Conservation (phyloP, 2,888 invertebrate genomes). For the Caenorhabditis sp. region DNA sequence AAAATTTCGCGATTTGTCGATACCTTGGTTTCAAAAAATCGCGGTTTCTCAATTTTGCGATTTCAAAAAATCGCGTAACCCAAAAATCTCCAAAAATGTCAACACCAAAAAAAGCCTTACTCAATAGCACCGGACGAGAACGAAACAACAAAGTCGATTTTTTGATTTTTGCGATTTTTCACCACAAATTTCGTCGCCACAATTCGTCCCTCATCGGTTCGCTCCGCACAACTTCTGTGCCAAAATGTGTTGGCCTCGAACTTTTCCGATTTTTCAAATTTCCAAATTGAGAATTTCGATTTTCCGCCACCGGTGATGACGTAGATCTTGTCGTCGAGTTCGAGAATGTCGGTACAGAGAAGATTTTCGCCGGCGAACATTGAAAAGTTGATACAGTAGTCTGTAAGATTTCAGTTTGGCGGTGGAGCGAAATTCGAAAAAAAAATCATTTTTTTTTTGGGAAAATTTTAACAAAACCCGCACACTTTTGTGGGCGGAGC, state of each 20-base stretch:
- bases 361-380: slow-evolving; percentile 8
- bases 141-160: not conserved
- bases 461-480: no score
- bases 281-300: slow-evolving; percentile 1
- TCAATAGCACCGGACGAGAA: not conserved
- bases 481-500: no score
- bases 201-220: slow-evolving; percentile 1
- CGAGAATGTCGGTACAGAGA: slow-evolving; percentile 2
- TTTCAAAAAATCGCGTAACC: not conserved
- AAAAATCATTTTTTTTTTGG: no score
- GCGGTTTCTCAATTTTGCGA: no score
- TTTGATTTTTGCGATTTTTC: not conserved
- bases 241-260: not conserved
- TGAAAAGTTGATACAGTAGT: not conserved
- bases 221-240: not conserved
- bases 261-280: not conserved
- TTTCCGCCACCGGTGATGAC: slow-evolving; percentile 2
- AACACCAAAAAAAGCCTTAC: not conserved
- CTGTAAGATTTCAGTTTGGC: no score
- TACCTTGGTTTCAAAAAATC: no score
- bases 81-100: not conserved
- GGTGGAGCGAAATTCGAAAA: no score
- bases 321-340: not conserved
- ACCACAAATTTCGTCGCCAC: not conserved
- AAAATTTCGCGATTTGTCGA: no score